Percentiles rank a stretch among this genome's conserved stretches.
Evolutionary conservation across 2,888 invertebrate species (phyloP).

Genomic region (Dryobotodes eremita): DNA sequence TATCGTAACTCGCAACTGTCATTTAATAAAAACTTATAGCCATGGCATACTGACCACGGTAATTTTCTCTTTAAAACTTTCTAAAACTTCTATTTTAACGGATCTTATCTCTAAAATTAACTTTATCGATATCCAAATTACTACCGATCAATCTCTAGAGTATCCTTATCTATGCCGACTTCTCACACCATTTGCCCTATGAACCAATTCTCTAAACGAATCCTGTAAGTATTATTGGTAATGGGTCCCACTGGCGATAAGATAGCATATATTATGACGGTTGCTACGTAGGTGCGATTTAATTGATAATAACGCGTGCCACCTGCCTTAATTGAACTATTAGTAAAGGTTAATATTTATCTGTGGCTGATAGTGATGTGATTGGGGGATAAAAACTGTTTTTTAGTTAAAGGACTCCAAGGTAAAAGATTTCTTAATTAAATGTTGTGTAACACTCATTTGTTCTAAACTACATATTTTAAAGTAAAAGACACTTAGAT

Average conservation of each 20-base stretch:
- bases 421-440: conserved; percentile 44
- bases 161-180: conserved; percentile 72
- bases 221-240: conserved; percentile 76
- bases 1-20: conserved; percentile 34
- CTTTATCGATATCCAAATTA: conserved; percentile 71
- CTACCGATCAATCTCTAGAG: conserved; percentile 76
- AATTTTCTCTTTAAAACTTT: conserved; percentile 56
- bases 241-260: conserved; percentile 80
- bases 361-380: conserved; percentile 62
- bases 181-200: conserved; percentile 76
- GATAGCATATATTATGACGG: conserved; percentile 76
- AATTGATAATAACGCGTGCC: conserved; percentile 70
- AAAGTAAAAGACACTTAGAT: conserved; percentile 17
- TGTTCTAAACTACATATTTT: conserved; percentile 5
- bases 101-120: conserved; percentile 66
- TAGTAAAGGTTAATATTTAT: conserved; percentile 72
- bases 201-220: conserved; percentile 76
- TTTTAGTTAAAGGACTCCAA: conserved; percentile 49
- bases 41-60: conserved; percentile 32
- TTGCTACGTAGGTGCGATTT: conserved; percentile 71
- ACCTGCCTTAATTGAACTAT: conserved; percentile 73
- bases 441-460: conserved; percentile 40
- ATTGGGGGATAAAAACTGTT: conserved; percentile 44
- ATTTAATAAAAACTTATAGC: conserved; percentile 38
- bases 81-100: conserved; percentile 65